phyloP scores from a whole-genome alignment of 2,888 invertebrate genomes.

The Selenia dentaria region DNA sequence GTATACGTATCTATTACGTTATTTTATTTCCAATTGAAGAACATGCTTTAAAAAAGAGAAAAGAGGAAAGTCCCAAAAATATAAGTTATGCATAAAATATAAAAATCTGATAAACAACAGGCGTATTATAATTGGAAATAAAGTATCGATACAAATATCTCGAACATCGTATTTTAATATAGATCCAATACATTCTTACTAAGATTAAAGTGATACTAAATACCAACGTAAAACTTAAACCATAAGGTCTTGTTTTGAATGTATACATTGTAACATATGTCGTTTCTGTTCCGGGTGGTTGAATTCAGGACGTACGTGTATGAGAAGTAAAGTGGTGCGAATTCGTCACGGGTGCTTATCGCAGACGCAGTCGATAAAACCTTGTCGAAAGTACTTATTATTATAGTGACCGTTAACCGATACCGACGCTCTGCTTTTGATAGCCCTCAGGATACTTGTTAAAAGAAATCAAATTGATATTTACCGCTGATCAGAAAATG shows the following conservation, averaged over 20 bases:
- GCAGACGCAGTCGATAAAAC: constrained; percentile 77
- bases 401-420: constrained; percentile 65
- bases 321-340: constrained; percentile 64
- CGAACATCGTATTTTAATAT: constrained; percentile 37
- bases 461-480: constrained; percentile 12
- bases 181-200: too few species aligned
- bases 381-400: constrained; percentile 75
- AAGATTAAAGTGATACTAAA: not conserved
- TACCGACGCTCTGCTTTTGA: constrained; percentile 63
- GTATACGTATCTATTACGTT: too few species aligned
- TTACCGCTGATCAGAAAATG: constrained; percentile 2
- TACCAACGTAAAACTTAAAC: not conserved
- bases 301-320: constrained; percentile 29
- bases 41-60: too few species aligned
- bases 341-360: constrained; percentile 84
- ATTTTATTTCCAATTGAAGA: too few species aligned
- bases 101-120: constrained; percentile 57
- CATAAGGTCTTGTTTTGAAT: constrained; percentile 5
- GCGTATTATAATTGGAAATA: constrained; percentile 73
- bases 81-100: too few species aligned
- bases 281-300: constrained; percentile 17
- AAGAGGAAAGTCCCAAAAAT: too few species aligned
- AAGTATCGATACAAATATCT: constrained; percentile 75
- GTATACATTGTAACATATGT: not conserved
- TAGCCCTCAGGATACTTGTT: constrained; percentile 32